Evolutionary conservation across 2,113 vertebrate species (phyloP), one percentile per base, ranked within the genome.

Genomic region (Nyctereutes procyonoides): DNA sequence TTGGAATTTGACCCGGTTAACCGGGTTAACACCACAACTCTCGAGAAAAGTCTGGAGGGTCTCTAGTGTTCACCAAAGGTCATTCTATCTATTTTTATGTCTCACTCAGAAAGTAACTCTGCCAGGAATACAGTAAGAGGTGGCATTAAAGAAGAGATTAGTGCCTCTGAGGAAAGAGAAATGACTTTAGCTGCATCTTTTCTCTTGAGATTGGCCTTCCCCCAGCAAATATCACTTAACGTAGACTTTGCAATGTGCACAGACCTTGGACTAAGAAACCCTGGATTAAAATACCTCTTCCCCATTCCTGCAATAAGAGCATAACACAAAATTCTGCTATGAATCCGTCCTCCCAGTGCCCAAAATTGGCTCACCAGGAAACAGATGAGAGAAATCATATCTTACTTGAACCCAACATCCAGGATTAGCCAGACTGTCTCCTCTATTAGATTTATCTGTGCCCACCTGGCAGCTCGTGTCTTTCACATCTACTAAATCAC

Each of bases 1-100:
- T 96, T 97, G 94, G 53, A 97, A 51, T 88, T 94, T 73, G 38
- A 96, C 98, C 83, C 53, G 10, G 2, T 98, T 98, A 97, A 58
- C 19, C 55, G 35, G 55, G 87, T 87, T 96, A 97, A 92, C 43
- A 35, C 87, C 94, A 92, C 81, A 96, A 56, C 94, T 28, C 63
- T 96, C 56, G 71, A 92, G 93, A 91, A 97, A 96, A 98, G 60
- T 58, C 53, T 60, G 56, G n/a, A 93, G n/a, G 58, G 74, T 95
- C 79, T 95, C 86, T 28, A 6, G 28, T 71, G 85, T 90, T 96
- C 97, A 86, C 24, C 96, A 90, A 94, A 98, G 98, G 90, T 97
- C 93, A 94, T 95, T 28, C 85, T 60, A 17, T 82, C 97, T 92
- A 58, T 71, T 94, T 98, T 97, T 96, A 94, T 95, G 89, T 97